Conservation (phyloP, 1,140 invertebrate species). For the Paracyclopina nana region DNA sequence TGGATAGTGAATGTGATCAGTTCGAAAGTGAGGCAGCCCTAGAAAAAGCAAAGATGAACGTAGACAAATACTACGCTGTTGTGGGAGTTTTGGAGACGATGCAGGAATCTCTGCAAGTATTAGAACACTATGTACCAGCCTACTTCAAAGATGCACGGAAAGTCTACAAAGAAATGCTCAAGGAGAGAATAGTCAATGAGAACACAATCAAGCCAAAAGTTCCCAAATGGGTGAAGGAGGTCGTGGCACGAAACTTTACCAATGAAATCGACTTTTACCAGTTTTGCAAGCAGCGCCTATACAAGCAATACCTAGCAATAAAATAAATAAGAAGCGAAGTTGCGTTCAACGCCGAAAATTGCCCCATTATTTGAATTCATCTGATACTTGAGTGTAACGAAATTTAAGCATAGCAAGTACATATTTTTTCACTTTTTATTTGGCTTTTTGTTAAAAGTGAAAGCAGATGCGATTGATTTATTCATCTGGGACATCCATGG, state of each 20-base stretch:
- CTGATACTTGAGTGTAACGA: too few species aligned
- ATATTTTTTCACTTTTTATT: too few species aligned
- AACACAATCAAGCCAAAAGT: slow-evolving; percentile 70
- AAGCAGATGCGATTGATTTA: too few species aligned
- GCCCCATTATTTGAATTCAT: too few species aligned
- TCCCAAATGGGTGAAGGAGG: slow-evolving; percentile 56
- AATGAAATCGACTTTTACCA: slow-evolving; percentile 77
- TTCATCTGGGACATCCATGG: slow-evolving; percentile 60
- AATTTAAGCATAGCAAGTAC: too few species aligned
- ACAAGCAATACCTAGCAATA: slow-evolving; percentile 54
- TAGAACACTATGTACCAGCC: slow-evolving; percentile 58
- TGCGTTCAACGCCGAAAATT: too few species aligned
- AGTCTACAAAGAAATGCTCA: slow-evolving; percentile 36
- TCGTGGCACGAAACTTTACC: slow-evolving; percentile 62
- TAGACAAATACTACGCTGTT: slow-evolving; percentile 62
- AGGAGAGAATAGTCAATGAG: slow-evolving; percentile 60
- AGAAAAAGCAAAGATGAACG: slow-evolving; percentile 53
- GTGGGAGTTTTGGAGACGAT: slow-evolving; percentile 68
- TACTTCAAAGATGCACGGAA: slow-evolving; percentile 55
- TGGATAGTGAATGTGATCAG: not conserved
- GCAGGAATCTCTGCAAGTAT: slow-evolving; percentile 55
- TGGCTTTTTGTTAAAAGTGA: too few species aligned
- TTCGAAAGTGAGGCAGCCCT: slow-evolving; percentile 31
- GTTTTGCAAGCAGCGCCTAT: slow-evolving; percentile 60
- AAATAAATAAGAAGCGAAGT: too few species aligned